Conservation (phyloP, 2,113 vertebrate genomes). For the Lutjanus erythropterus region DNA sequence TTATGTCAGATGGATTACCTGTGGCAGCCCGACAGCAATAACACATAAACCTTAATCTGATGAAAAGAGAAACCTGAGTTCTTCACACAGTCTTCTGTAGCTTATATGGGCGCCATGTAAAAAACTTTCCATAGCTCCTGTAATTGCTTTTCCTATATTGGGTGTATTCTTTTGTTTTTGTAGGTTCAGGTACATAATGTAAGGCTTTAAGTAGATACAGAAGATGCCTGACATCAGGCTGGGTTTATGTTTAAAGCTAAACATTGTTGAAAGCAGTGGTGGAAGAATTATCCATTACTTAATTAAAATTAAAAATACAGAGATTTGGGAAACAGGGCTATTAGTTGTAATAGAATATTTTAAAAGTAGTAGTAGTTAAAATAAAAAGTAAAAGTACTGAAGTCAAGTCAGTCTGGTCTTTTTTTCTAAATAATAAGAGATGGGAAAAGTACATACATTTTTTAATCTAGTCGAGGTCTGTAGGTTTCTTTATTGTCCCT, state of each 20-base stretch:
- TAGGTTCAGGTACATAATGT: constrained; percentile 14
- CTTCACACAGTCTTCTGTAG: constrained; percentile 29
- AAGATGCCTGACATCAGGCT: background rate
- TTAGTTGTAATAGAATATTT: too few species aligned
- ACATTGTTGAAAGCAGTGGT: background rate
- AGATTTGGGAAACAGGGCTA: too few species aligned
- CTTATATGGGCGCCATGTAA: constrained; percentile 30
- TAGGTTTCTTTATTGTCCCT: too few species aligned
- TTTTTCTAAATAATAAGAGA: too few species aligned
- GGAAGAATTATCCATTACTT: background rate
- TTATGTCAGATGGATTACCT: constrained; percentile 55
- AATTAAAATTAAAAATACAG: background rate
- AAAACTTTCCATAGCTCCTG: constrained; percentile 49
- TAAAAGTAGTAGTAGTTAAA: too few species aligned
- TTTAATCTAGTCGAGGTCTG: too few species aligned
- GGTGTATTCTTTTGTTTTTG: constrained; percentile 29
- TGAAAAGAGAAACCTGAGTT: constrained; percentile 44
- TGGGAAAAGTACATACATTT: too few species aligned
- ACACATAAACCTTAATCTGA: constrained; percentile 40
- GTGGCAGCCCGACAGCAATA: constrained; percentile 39
- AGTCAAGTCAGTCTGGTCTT: too few species aligned
- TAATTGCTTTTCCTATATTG: constrained; percentile 45
- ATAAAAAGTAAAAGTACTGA: background rate
- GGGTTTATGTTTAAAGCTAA: constrained; percentile 11
- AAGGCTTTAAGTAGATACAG: constrained; percentile 13